Evolutionary conservation across 2,888 invertebrate species (phyloP), one percentile per base, ranked within the genome.

Genomic region (Drepanosiphum platanoidis): DNA sequence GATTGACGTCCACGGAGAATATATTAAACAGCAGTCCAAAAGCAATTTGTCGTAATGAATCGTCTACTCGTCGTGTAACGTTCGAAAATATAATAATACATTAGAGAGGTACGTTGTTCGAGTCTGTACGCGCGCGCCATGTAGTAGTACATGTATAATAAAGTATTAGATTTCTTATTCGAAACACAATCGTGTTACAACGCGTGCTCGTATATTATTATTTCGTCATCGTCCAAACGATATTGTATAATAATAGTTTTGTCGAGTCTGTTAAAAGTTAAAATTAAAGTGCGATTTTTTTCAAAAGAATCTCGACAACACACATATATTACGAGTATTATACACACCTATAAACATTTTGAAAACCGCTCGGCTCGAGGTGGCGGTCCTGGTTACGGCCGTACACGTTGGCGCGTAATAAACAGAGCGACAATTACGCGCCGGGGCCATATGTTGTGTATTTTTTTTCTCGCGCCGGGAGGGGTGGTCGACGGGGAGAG

Each of bases 371-470:
- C 39, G 8, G 30, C 32, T 68, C 46, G 66, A 68, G 32, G 79
- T 68, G 68, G 39, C 66, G 68, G 39, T 46, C 66, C 46, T n/a
- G 42, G 39, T 68, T 68, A 68, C 46, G 30, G 36, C 34, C 27
- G 70, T 30, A 7, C 27, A 4, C 3, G 15, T 5, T 9, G 22
- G 71, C 11, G 36, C 39, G 52, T 46, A 83, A 74, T 75, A 74
- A 83, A 83, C 66, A 83, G 72, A 83, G 46, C 83, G 83, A 83
- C 83, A 61, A 72, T 83, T 83, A 74, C 64, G 72, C 52, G 58
- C 70, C 72, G 64, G 83, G 64, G 66, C 83, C 83, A 74, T 46
- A 32, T 82, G 82, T 72, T 58, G 78, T 64, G 75, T 78, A 64
- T 39, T 39, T 46, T 68, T 68, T 39, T 78, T 34, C 34, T 32